A percentile compares a stretch with the other conserved stretches of the same genome.
Conservation (phyloP, 2,888 invertebrate genomes). For the Eutolmus rufibarbis region DNA sequence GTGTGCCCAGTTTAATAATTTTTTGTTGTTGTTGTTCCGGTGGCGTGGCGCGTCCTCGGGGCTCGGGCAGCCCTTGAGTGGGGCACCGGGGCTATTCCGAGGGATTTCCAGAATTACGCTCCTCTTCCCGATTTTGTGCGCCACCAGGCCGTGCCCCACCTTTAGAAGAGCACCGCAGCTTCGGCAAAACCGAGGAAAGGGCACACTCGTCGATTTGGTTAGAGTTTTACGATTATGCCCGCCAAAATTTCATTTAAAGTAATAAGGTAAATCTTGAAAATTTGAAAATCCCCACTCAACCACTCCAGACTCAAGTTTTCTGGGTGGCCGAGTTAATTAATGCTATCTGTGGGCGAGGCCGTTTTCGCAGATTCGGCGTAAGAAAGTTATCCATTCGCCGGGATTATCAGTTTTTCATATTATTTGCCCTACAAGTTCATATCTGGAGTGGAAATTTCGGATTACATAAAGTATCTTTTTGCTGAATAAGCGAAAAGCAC, state of each 20-base stretch:
- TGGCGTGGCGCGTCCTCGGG: not conserved
- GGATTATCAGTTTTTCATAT: not conserved
- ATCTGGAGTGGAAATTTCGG: not conserved
- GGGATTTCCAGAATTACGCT: constrained; percentile 14
- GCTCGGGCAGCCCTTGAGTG: not conserved
- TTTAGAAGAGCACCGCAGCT: not conserved
- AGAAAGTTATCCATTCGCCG: not conserved
- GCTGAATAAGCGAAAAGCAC: not conserved
- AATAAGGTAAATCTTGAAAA: constrained; percentile 30
- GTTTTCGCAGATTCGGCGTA: not conserved
- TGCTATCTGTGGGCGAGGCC: not conserved
- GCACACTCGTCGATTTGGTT: constrained; percentile 1
- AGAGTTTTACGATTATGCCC: constrained; percentile 15
- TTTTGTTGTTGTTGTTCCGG: not conserved
- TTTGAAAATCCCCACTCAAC: not conserved
- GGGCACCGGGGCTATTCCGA: not conserved
- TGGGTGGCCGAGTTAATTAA: constrained; percentile 16
- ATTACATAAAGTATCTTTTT: not conserved
- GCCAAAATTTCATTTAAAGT: constrained; percentile 19
- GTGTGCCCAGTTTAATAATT: constrained; percentile 5
- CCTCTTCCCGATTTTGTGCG: not conserved
- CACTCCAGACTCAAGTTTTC: not conserved
- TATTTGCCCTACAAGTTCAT: not conserved
- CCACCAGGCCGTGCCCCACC: not conserved
- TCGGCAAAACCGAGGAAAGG: not conserved